These are phyloP conservation scores for Enteromius trimaculatus DNA, from an alignment of 2,797 vertebrate species.

Conservation along the genomic window DNA sequence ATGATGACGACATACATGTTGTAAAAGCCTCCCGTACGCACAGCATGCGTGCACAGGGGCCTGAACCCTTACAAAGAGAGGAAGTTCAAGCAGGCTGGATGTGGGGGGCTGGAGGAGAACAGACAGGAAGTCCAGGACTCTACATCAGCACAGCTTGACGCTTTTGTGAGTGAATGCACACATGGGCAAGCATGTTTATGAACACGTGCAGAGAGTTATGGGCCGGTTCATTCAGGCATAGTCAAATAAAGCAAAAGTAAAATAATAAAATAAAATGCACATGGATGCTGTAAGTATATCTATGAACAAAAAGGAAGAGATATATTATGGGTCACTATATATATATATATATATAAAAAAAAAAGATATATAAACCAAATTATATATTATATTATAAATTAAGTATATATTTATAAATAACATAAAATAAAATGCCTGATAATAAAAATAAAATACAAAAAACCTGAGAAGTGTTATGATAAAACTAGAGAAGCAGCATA, in stretches of 20 bases:
- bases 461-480: neutral
- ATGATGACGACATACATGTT: neutral
- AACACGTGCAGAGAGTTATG: neutral
- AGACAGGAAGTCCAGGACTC: constrained; percentile 55
- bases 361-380: no score
- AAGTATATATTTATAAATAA: neutral
- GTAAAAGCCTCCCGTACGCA: neutral
- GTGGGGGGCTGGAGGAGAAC: constrained; percentile 41
- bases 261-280: neutral
- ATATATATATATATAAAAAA: no score
- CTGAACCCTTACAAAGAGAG: constrained; percentile 56
- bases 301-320: neutral
- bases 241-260: neutral
- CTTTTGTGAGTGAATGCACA: neutral
- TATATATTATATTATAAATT: no score
- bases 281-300: neutral
- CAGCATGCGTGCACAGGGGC: neutral
- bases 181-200: neutral
- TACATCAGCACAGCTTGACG: constrained; percentile 26
- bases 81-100: constrained; percentile 58
- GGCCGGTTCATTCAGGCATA: neutral
- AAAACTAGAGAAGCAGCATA: neutral
- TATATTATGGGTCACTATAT: neutral
- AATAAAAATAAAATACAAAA: no score
- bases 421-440: neutral